Percentiles rank a stretch among this genome's conserved stretches.
phyloP scores from a whole-genome alignment of 1,140 invertebrate genomes.

The Campoletis sonorensis region DNA sequence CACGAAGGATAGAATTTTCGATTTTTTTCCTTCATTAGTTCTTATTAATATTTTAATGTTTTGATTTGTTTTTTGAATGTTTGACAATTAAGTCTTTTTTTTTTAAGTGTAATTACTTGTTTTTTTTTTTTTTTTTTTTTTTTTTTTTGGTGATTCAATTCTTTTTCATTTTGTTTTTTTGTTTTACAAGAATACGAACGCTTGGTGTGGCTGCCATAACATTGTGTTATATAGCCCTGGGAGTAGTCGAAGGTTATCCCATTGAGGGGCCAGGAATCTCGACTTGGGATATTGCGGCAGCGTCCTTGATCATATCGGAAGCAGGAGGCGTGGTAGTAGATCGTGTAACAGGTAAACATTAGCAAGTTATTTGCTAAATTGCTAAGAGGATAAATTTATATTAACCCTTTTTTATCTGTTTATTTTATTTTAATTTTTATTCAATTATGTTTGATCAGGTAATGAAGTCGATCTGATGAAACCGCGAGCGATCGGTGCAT shows the following conservation, averaged over 20 bases:
- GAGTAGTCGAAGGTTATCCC: conserved; percentile 84
- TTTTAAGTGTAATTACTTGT: not conserved
- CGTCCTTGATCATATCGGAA: conserved; percentile 85
- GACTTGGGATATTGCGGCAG: conserved; percentile 86
- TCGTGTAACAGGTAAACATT: conserved; percentile 80
- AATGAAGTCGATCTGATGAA: conserved; percentile 83
- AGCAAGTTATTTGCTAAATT: conserved; percentile 4
- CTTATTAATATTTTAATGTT: no score
- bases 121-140: not conserved
- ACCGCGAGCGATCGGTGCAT: conserved; percentile 81
- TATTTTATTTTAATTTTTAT: no score
- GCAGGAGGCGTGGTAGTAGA: conserved; percentile 89
- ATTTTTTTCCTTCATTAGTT: no score
- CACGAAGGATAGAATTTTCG: no score
- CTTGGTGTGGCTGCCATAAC: conserved; percentile 87
- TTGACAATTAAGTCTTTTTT: no score
- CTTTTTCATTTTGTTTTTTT: conserved; percentile 20
- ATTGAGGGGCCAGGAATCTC: conserved; percentile 89
- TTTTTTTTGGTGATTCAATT: conserved; percentile 12
- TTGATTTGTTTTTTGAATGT: no score
- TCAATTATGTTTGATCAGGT: conserved; percentile 71
- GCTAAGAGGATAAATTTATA: no score
- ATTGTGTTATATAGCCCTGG: conserved; percentile 85
- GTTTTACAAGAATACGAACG: conserved; percentile 80
- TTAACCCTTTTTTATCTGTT: conserved; percentile 7